Evolutionary conservation across 2,113 vertebrate species (phyloP).

Genomic region (Mesocricetus auratus): DNA sequence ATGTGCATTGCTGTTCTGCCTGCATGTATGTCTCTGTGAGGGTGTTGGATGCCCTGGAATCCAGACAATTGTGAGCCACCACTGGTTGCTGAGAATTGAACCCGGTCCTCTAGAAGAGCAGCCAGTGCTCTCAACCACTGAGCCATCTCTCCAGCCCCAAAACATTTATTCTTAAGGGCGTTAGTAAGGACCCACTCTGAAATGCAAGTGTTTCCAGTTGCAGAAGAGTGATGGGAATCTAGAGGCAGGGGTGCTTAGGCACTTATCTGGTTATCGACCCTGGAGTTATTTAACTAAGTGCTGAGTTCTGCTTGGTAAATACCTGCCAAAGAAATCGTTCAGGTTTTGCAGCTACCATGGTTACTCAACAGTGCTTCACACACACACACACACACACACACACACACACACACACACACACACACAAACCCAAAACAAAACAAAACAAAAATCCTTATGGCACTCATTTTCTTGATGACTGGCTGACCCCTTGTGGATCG

Average conservation of each 20-base stretch:
- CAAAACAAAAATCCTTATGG: neutral
- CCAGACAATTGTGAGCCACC: neutral
- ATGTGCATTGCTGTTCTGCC: too few species aligned
- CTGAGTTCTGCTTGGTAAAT: neutral
- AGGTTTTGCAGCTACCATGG: neutral
- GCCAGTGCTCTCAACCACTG: neutral
- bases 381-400: too few species aligned
- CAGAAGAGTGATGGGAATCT: neutral
- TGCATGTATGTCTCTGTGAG: too few species aligned
- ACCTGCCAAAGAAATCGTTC: neutral
- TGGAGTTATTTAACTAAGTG: neutral
- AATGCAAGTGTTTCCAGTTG: neutral
- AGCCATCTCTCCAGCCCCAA: neutral
- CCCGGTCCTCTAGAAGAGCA: neutral
- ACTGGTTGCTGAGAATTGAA: neutral
- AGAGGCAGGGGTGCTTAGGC: neutral
- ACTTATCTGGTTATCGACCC: neutral
- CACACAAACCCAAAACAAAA: too few species aligned
- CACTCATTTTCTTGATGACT: neutral
- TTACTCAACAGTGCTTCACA: neutral
- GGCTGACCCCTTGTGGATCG: slow-evolving; percentile 50
- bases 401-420: too few species aligned
- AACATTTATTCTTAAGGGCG: neutral
- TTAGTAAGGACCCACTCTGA: neutral
- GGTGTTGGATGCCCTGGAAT: too few species aligned